phyloP scores from a whole-genome alignment of 2,888 invertebrate genomes.

The Stomorhina lunata region DNA sequence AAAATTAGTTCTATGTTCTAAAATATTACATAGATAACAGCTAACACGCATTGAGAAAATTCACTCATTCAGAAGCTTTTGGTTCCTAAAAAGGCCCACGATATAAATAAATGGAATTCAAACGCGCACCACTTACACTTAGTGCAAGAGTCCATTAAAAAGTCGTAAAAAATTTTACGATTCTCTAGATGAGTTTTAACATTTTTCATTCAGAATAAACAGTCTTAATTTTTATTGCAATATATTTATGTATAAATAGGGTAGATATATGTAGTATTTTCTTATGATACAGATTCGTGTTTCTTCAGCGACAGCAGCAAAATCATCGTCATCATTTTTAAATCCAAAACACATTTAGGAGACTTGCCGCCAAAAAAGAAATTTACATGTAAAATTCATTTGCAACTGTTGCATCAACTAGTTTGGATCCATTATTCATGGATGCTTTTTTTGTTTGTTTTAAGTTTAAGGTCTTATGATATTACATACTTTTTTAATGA shows the following conservation, averaged over 20 bases:
- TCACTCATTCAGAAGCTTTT: slow-evolving; percentile 27
- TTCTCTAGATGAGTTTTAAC: slow-evolving; percentile 77
- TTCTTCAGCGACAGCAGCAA: not conserved
- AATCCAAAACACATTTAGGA: not conserved
- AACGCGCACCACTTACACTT: slow-evolving; percentile 69
- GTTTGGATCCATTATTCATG: not conserved
- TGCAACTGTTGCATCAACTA: not conserved
- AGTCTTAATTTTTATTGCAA: slow-evolving; percentile 78
- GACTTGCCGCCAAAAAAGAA: slow-evolving; percentile 7
- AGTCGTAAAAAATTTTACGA: slow-evolving; percentile 79
- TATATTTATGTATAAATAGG: slow-evolving; percentile 70
- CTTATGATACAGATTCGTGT: not conserved
- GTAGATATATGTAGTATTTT: not conserved
- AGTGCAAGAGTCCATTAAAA: slow-evolving; percentile 79
- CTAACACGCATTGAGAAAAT: not conserved
- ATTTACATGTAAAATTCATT: not conserved
- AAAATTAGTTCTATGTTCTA: slow-evolving; percentile 51
- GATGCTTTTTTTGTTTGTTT: not conserved
- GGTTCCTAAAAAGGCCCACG: not conserved
- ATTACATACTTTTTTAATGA: not conserved
- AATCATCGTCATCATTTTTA: not conserved
- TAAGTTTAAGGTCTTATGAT: not conserved
- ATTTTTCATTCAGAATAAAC: slow-evolving; percentile 73
- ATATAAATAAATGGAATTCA: slow-evolving; percentile 26
- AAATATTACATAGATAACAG: slow-evolving; percentile 51